These are phyloP conservation scores for Cerceris rybyensis DNA, from an alignment of 2,888 invertebrate genomes.

Conservation along the genomic window DNA sequence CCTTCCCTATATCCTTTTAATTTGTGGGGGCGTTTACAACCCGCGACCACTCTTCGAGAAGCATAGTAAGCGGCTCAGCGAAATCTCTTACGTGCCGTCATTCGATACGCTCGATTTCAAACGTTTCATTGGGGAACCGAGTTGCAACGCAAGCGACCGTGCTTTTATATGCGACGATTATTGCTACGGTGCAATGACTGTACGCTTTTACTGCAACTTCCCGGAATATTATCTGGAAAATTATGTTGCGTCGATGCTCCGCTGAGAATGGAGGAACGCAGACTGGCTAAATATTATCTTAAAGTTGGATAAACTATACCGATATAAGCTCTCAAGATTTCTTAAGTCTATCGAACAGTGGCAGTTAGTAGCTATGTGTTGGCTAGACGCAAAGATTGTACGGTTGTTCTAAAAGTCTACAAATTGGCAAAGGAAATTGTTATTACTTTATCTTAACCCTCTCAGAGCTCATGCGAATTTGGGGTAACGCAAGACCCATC, in stretches of 20 bases:
- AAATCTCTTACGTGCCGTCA: slow-evolving; percentile 57
- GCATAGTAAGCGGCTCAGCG: slow-evolving; percentile 43
- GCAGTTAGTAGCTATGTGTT: too few species aligned
- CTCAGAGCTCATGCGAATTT: too few species aligned
- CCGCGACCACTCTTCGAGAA: slow-evolving; percentile 35
- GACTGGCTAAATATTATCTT: neutral
- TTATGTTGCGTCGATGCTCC: neutral
- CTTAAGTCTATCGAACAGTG: too few species aligned
- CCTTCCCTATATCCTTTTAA: slow-evolving; percentile 37
- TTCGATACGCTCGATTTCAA: slow-evolving; percentile 65
- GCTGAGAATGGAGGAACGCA: neutral
- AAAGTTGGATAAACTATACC: too few species aligned
- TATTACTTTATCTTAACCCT: too few species aligned
- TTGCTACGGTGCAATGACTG: slow-evolving; percentile 19
- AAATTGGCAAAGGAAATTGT: too few species aligned
- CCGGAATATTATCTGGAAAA: slow-evolving; percentile 17
- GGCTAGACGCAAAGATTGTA: too few species aligned
- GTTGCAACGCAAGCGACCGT: slow-evolving; percentile 18
- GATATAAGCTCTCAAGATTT: too few species aligned
- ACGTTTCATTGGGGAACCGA: slow-evolving; percentile 35
- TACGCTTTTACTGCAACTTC: slow-evolving; percentile 33
- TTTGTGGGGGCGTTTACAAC: slow-evolving; percentile 46
- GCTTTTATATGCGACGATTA: slow-evolving; percentile 39
- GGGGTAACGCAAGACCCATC: too few species aligned
- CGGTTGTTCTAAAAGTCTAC: too few species aligned